A percentile compares a stretch with the other conserved stretches of the same genome.
Evolutionary conservation across 2,888 invertebrate species (phyloP).

Genomic region (Drosophila multiciliata): DNA sequence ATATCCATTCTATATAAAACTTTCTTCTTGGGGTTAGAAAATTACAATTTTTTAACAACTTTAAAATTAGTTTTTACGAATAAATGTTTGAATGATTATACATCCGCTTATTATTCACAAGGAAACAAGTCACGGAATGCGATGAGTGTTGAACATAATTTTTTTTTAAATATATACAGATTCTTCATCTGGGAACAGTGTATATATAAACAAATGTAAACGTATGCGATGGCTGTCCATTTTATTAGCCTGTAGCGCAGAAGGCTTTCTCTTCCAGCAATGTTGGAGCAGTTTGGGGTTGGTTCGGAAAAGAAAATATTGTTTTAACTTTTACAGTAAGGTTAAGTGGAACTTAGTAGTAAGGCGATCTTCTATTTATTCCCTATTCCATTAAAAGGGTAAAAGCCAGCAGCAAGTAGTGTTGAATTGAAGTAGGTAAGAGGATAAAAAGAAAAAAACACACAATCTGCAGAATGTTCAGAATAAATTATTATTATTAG

Average conservation of each 20-base stretch:
- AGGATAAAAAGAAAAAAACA: background rate
- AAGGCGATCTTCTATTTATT: slow-evolving; percentile 18
- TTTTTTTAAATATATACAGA: background rate
- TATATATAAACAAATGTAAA: slow-evolving; percentile 46
- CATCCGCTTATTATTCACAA: too few relatives aligned
- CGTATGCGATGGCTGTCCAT: slow-evolving; percentile 5
- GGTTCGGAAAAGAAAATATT: slow-evolving; percentile 74
- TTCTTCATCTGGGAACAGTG: background rate
- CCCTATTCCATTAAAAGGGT: background rate
- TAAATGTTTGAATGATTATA: too few relatives aligned
- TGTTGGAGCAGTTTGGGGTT: slow-evolving; percentile 33
- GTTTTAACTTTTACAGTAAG: slow-evolving; percentile 75
- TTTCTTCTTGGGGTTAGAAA: too few relatives aligned
- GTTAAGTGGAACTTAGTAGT: slow-evolving; percentile 56
- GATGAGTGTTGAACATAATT: too few relatives aligned
- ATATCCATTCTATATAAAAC: too few relatives aligned
- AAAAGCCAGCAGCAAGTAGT: background rate
- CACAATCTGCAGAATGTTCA: background rate
- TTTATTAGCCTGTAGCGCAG: slow-evolving; percentile 29
- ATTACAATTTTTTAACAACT: too few relatives aligned
- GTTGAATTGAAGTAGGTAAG: background rate
- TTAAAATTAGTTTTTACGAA: too few relatives aligned
- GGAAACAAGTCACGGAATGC: too few relatives aligned
- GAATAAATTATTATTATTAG: background rate
- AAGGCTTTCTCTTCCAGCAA: slow-evolving; percentile 21